Conservation (phyloP, 2,113 vertebrate species). For the Elephas maximus region DNA sequence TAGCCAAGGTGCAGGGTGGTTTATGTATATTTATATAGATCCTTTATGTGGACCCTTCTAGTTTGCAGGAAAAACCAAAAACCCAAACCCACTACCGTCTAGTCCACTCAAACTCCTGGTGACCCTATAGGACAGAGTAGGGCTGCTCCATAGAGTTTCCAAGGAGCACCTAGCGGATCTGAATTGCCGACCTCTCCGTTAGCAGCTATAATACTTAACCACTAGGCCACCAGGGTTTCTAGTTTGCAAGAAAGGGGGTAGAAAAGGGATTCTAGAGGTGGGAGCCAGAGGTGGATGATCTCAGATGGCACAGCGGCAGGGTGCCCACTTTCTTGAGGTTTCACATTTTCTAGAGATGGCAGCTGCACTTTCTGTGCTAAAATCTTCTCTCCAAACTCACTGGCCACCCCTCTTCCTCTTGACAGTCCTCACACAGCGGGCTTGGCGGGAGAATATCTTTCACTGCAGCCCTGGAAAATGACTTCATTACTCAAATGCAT, state of each 20-base stretch:
- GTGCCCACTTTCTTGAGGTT: conserved; percentile 59
- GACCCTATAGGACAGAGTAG: too few species aligned
- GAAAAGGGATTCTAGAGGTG: conserved; percentile 18
- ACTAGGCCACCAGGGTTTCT: too few species aligned
- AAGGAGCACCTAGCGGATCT: too few species aligned
- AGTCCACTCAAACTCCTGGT: too few species aligned
- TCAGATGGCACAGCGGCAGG: conserved; percentile 61
- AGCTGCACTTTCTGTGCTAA: neutral
- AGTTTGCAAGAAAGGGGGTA: conserved; percentile 58
- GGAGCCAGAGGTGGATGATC: conserved; percentile 56
- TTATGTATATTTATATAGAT: conserved; percentile 62
- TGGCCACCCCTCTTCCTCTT: conserved; percentile 62
- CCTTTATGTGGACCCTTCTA: neutral
- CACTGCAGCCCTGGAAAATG: conserved; percentile 86
- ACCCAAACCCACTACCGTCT: too few species aligned
- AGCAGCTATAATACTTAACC: too few species aligned
- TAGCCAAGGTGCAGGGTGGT: conserved; percentile 68
- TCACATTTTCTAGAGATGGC: conserved; percentile 27
- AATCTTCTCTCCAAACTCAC: conserved; percentile 63
- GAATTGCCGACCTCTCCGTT: too few species aligned
- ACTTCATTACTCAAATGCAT: conserved; percentile 89
- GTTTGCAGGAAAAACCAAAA: conserved; percentile 15
- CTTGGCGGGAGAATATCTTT: conserved; percentile 83
- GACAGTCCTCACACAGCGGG: conserved; percentile 60
- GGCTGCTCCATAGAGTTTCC: too few species aligned